Percentiles rank a stretch among this genome's conserved stretches.
Conservation (phyloP, 1,140 invertebrate species). For the Dysdera silvatica region DNA sequence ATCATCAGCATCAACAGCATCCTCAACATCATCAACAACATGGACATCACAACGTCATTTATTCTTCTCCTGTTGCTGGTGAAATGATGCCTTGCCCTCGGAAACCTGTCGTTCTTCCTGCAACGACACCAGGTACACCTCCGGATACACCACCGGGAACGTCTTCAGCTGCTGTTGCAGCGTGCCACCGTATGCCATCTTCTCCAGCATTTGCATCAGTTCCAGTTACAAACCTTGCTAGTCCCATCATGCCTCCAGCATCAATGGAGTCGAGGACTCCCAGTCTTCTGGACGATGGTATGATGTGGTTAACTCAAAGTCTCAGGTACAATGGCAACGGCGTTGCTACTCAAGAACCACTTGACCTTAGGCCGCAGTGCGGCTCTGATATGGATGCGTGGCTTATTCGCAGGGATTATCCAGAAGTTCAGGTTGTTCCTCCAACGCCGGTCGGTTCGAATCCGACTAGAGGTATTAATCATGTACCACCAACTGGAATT, state of each 20-base stretch:
- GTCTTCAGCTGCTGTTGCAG: too few relatives aligned
- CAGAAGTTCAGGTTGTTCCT: conserved; percentile 15
- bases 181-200: conserved; percentile 27
- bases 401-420: conserved; percentile 19
- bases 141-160: conserved; percentile 60
- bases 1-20: not conserved
- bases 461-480: not conserved
- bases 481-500: not conserved
- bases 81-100: not conserved
- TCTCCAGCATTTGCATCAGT: conserved; percentile 32
- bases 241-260: conserved; percentile 42
- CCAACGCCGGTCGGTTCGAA: not conserved
- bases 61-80: not conserved
- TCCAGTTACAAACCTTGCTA: conserved; percentile 39
- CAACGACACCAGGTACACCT: conserved; percentile 55
- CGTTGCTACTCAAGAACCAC: conserved; percentile 51
- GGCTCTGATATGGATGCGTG: conserved; percentile 24
- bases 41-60: conserved; percentile 2
- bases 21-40: conserved; percentile 8
- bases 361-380: conserved; percentile 70
- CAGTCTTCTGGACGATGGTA: conserved; percentile 49
- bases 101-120: conserved; percentile 12
- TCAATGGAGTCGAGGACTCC: conserved; percentile 27
- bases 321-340: conserved; percentile 47
- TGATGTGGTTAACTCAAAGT: conserved; percentile 58